These are phyloP conservation scores for Lasioglossum malachurum DNA, from an alignment of 2,888 invertebrate genomes.

Conservation along the genomic window DNA sequence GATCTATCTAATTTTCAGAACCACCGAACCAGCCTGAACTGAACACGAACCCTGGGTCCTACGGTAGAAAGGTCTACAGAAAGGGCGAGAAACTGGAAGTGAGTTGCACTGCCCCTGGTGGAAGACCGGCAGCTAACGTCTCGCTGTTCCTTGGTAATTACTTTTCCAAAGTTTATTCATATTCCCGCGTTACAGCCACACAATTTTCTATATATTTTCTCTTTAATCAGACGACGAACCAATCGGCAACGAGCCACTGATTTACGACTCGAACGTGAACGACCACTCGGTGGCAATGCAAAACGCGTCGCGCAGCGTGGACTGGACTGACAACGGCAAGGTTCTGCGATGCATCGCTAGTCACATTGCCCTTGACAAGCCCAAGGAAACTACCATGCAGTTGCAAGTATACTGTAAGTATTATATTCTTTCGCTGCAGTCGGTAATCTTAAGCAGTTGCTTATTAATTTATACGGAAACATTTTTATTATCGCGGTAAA, in stretches of 20 bases:
- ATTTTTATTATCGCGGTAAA: no score
- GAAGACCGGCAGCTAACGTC: slow-evolving; percentile 91
- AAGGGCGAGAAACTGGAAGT: slow-evolving; percentile 89
- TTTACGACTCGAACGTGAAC: slow-evolving; percentile 86
- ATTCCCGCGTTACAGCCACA: not conserved
- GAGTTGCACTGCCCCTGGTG: slow-evolving; percentile 89
- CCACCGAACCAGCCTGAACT: slow-evolving; percentile 85
- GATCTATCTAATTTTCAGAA: slow-evolving; percentile 80
- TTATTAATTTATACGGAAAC: no score
- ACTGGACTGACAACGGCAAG: slow-evolving; percentile 89
- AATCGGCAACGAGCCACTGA: slow-evolving; percentile 87
- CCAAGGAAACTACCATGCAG: slow-evolving; percentile 82
- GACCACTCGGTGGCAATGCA: slow-evolving; percentile 89
- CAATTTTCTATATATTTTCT: not conserved
- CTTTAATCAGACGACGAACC: slow-evolving; percentile 87
- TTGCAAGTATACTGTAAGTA: slow-evolving; percentile 88
- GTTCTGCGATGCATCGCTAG: slow-evolving; percentile 89
- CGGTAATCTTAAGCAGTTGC: not conserved
- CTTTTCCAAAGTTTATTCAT: not conserved
- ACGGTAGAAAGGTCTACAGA: slow-evolving; percentile 85
- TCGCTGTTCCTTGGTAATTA: slow-evolving; percentile 89
- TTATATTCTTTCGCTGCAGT: not conserved
- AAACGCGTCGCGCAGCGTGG: slow-evolving; percentile 88
- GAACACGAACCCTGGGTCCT: slow-evolving; percentile 81
- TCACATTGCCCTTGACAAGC: slow-evolving; percentile 87